Conservation (phyloP, 2,113 vertebrate genomes). For the Echinops telfairi region DNA sequence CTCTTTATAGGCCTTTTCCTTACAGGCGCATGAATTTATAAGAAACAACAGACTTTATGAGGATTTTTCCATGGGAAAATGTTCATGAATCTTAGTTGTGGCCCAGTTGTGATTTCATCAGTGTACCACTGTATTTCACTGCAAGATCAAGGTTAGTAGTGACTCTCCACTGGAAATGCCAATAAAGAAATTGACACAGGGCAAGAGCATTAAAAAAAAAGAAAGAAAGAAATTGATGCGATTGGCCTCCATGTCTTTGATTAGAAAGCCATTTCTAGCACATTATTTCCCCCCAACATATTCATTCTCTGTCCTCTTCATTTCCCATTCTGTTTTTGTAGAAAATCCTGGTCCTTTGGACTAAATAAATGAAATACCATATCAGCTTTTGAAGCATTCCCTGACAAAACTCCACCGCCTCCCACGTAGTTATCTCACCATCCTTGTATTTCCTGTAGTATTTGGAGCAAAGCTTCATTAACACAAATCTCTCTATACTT, state of each 20-base stretch:
- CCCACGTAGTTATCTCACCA: too few species aligned
- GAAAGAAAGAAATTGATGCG: too few species aligned
- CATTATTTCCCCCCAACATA: neutral
- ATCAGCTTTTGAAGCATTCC: neutral
- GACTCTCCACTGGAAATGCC: slow-evolving; percentile 7
- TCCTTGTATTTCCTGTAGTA: neutral
- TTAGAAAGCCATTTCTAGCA: neutral
- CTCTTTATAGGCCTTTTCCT: slow-evolving; percentile 27
- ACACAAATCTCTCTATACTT: neutral
- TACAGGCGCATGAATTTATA: slow-evolving; percentile 65
- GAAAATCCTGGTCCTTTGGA: neutral
- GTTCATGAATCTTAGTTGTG: slow-evolving; percentile 35
- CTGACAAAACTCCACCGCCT: neutral
- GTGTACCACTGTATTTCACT: neutral
- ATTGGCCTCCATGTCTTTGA: neutral
- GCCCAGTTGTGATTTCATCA: slow-evolving; percentile 28
- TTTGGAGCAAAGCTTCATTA: accelerated
- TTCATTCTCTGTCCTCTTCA: neutral
- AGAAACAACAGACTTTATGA: slow-evolving; percentile 52
- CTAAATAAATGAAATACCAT: neutral
- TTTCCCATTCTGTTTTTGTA: neutral
- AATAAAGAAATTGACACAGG: neutral
- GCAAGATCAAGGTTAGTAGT: neutral
- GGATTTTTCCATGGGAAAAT: slow-evolving; percentile 68
- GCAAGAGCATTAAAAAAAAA: too few species aligned